Evolutionary conservation across 2,888 invertebrate species (phyloP).

Genomic region (Megamerina dolium): DNA sequence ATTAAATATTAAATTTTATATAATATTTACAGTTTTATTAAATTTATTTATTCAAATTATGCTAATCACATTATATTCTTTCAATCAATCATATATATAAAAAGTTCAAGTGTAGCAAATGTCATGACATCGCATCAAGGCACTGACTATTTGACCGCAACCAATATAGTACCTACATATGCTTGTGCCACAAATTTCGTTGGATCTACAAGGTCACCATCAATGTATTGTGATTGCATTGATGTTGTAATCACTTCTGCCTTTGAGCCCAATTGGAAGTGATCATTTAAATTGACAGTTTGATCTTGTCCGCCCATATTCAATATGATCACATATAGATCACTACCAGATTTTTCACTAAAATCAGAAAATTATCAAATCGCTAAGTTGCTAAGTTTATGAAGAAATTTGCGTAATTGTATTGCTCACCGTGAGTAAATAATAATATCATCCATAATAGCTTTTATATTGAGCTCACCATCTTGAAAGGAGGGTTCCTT

Average conservation of each 20-base stretch:
- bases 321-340: slow-evolving; percentile 49
- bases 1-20: no score
- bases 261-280: slow-evolving; percentile 30
- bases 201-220: slow-evolving; percentile 35
- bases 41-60: no score
- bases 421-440: slow-evolving; percentile 40
- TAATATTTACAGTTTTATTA: no score
- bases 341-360: slow-evolving; percentile 35
- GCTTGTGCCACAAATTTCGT: slow-evolving; percentile 29
- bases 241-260: slow-evolving; percentile 46
- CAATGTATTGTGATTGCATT: slow-evolving; percentile 37
- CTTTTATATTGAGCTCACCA: slow-evolving; percentile 32
- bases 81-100: no score
- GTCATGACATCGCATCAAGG: no score
- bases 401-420: neutral
- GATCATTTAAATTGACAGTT: slow-evolving; percentile 48
- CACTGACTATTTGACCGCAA: slow-evolving; percentile 25
- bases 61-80: no score
- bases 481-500: slow-evolving; percentile 46
- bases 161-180: slow-evolving; percentile 41
- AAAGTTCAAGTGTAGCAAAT: no score
- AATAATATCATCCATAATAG: slow-evolving; percentile 37
- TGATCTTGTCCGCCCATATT: slow-evolving; percentile 53
- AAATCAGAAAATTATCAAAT: neutral
- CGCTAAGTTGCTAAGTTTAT: neutral